Conservation (phyloP, 2,888 invertebrate species). For the Aspidiotus rigidus region DNA sequence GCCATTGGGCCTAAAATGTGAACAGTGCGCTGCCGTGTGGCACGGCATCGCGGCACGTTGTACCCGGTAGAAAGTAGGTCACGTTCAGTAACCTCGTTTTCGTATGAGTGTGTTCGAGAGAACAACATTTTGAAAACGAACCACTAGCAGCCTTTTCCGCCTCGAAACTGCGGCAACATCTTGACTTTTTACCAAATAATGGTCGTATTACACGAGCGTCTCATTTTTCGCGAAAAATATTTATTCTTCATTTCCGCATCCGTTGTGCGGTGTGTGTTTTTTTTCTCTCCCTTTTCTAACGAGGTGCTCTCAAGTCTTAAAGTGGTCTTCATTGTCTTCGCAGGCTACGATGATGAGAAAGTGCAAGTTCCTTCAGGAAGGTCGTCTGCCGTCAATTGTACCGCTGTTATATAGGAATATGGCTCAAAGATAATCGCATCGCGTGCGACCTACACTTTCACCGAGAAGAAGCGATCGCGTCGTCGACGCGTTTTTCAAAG, state of each 20-base stretch:
- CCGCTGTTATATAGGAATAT: background rate
- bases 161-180: background rate
- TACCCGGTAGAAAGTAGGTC: background rate
- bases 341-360: background rate
- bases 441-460: conserved; percentile 10
- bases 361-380: background rate
- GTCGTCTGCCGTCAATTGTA: background rate
- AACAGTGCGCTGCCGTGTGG: too few species aligned
- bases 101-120: background rate
- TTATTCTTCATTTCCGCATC: background rate
- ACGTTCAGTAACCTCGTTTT: conserved; percentile 4
- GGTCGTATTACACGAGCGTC: background rate
- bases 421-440: background rate
- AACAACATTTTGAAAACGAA: background rate
- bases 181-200: background rate
- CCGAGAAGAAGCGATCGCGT: conserved; percentile 1
- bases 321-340: background rate
- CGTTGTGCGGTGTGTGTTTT: too few species aligned
- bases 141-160: background rate
- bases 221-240: background rate
- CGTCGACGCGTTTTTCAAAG: background rate
- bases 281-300: background rate
- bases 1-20: background rate
- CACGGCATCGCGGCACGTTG: too few species aligned
- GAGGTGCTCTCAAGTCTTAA: background rate